Base-by-base conservation (phyloP, 2,888 invertebrate genomes). In the Monoplex corrugatus region DNA sequence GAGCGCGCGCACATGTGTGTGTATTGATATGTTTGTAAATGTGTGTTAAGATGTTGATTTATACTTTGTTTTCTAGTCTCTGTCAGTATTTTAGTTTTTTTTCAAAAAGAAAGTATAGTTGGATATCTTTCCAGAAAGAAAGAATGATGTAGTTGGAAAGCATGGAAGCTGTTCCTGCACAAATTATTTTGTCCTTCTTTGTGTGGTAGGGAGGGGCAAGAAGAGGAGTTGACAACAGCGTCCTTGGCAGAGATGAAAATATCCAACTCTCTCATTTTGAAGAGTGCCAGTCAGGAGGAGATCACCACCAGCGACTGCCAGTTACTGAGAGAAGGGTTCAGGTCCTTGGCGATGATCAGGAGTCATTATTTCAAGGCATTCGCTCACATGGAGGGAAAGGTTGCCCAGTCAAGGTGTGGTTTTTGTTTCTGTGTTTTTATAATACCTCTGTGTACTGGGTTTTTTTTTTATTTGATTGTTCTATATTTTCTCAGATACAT, bases 281-380 rank as follows among this genome's bases (percentile, higher is more conserved):
- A 88, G 40, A 93, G 93, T 87, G 94, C 93, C 83, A 94, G 94
- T 10, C 91, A 92, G 68, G 92, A 94, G 89, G 92, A 93, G 86
- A 89, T 94, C 3, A 90, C 82, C 72, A 90, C 92, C 78, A 92
- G 90, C 43, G 90, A 89, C 28, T 89, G 87, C n/a, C 92, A 93
- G 87, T 91, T 95, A 63, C 84, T 93, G 57, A 75, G 91, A 44
- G 92, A 93, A 78, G 91, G 92, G 13, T 83, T 88, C 10, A 57
- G 89, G 23, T 89, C 92, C 43, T 89, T 95, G 84, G 45, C 90
- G 2, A 86, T 89, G 43, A 93, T 95, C 86, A 92, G 95, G 57
- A 92, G 93, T 13, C 93, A 94, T 2, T 95, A 94, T 87, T 91
- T 95, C n/a, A 90, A 90, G 32, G 90, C 94, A 13, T 92, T 94